Evolutionary conservation across 2,888 invertebrate genomes (phyloP), one percentile per base, ranked within the genome.

Genomic region (Deilephila elpenor): DNA sequence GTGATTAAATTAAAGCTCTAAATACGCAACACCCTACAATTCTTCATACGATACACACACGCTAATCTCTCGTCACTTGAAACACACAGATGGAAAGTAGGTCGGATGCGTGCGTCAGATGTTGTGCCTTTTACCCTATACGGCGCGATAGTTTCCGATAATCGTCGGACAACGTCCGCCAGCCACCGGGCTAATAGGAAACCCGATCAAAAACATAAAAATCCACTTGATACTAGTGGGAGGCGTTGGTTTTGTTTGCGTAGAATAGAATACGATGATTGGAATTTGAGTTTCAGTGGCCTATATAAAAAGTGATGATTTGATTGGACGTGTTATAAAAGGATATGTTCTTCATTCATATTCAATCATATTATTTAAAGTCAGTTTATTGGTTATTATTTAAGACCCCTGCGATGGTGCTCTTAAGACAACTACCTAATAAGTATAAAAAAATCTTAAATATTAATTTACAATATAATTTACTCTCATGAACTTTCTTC

Each of bases 61-160:
- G 79, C 77, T 59, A n/a, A 73, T 72, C 76, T 80, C 81, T 86
- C 84, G 82, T 85, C 77, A 84, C 84, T 84, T 78, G 5, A 32
- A 71, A 75, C 76, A 32, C 74, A 74, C 62, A 32, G 79, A 78
- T 85, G 83, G 91, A 92, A 92, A 93, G 91, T 92, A 84, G 91
- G 92, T 89, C 88, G 88, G 84, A 85, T 83, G 70, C 37, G 29
- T 70, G 71, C 73, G 73, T 73, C 71, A 73, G 70, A 86, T 83
- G 84, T 84, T 84, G 86, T 81, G 83, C 80, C 84, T 86, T 84
- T 82, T 84, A 84, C 91, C 91, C 81, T 91, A 91, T 78, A 91
- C 76, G 91, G 89, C 75, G 78, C 75, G 82, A 82, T 80, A 79
- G 85, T 88, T 91, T 91, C 88, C 88, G 89, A 89, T 86, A 83